Conservation (phyloP, 2,797 vertebrate species). For the Danio albolineatus region DNA sequence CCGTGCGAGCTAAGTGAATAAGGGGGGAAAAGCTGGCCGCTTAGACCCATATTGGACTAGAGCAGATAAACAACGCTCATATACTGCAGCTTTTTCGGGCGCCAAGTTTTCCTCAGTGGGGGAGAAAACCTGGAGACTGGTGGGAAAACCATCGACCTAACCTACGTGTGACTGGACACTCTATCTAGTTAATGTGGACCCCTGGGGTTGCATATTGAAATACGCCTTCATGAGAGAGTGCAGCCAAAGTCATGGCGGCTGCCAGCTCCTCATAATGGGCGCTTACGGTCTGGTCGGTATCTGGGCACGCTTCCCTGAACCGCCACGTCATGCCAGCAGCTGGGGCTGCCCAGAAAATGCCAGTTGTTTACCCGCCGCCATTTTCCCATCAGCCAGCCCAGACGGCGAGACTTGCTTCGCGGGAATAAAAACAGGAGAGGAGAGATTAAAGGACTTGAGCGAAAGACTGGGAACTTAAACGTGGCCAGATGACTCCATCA, state of each 20-base stretch:
- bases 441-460: slow-evolving; percentile 69
- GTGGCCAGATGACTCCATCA: slow-evolving; percentile 73
- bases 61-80: slow-evolving; percentile 56
- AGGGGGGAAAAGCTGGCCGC: slow-evolving; percentile 42
- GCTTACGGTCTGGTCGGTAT: slow-evolving; percentile 53
- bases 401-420: slow-evolving; percentile 64
- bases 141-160: slow-evolving; percentile 41
- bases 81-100: slow-evolving; percentile 41
- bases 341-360: slow-evolving; percentile 58
- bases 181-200: slow-evolving; percentile 45
- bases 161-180: slow-evolving; percentile 49
- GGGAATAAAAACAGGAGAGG: slow-evolving; percentile 56
- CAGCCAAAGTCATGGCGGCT: slow-evolving; percentile 42
- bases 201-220: slow-evolving; percentile 46
- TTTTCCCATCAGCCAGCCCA: slow-evolving; percentile 34
- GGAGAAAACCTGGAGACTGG: slow-evolving; percentile 42
- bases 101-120: slow-evolving; percentile 48
- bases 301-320: slow-evolving; percentile 50
- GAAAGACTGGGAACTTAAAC: slow-evolving; percentile 61
- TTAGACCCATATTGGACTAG: slow-evolving; percentile 47
- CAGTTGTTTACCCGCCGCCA: slow-evolving; percentile 44
- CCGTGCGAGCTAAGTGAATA: slow-evolving; percentile 53
- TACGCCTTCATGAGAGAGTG: slow-evolving; percentile 52
- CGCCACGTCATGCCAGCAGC: slow-evolving; percentile 42
- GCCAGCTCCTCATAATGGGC: slow-evolving; percentile 53